These are phyloP conservation scores for Nycteola revayana DNA, from an alignment of 2,888 invertebrate species.

Conservation along the genomic window DNA sequence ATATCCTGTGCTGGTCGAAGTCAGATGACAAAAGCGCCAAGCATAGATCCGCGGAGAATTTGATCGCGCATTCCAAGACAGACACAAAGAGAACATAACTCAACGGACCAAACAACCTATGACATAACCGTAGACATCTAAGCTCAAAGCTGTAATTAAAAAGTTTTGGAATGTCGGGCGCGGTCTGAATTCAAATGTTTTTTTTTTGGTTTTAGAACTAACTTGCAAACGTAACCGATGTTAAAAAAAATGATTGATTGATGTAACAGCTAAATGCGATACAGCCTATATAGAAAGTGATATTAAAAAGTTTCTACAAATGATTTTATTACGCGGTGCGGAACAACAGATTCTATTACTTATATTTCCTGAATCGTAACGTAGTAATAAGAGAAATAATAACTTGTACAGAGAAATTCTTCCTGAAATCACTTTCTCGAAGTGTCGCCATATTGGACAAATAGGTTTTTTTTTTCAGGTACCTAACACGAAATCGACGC, in stretches of 20 bases:
- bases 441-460: too few relatives aligned
- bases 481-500: too few relatives aligned
- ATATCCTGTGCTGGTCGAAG: too few relatives aligned
- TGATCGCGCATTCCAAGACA: too few relatives aligned
- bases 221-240: constrained; percentile 1
- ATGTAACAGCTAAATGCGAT: background rate
- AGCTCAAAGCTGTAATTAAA: constrained; percentile 23
- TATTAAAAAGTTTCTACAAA: too few relatives aligned
- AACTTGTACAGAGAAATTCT: constrained; percentile 3
- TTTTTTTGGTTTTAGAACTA: constrained; percentile 3
- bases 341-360: background rate
- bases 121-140: constrained; percentile 8
- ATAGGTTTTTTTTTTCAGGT: too few relatives aligned
- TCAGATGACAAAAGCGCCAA: too few relatives aligned
- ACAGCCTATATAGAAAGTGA: too few relatives aligned
- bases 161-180: constrained; percentile 12
- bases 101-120: constrained; percentile 3
- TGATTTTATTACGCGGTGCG: too few relatives aligned
- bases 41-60: too few relatives aligned
- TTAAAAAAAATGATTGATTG: constrained; percentile 15
- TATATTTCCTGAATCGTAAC: background rate
- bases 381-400: background rate
- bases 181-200: constrained; percentile 19
- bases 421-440: constrained; percentile 11
- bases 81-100: background rate